Evolutionary conservation across 2,797 vertebrate species (phyloP).

Genomic region (Florisuga fusca): DNA sequence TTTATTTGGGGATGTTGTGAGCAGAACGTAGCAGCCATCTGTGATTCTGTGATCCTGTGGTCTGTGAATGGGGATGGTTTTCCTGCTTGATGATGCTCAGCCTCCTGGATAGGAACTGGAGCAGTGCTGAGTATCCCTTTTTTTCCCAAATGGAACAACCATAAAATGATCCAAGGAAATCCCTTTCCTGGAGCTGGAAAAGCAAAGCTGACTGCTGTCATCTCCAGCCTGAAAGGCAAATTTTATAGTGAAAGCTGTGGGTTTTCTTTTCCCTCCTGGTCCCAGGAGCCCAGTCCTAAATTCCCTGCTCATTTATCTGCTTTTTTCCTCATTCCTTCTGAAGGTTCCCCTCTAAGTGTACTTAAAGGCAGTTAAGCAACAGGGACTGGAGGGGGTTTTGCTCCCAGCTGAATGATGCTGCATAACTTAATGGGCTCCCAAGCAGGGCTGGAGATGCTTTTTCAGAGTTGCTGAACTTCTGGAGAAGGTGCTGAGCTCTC

Average conservation of each 20-base stretch:
- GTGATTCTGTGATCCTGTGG: too few relatives aligned
- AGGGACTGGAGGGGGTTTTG: not conserved
- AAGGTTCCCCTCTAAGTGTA: not conserved
- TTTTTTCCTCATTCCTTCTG: not conserved
- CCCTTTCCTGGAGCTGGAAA: not conserved
- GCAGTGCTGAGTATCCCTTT: not conserved
- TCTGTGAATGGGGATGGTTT: not conserved
- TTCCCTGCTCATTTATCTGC: conserved; percentile 10
- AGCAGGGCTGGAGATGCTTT: not conserved
- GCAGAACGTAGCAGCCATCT: not conserved
- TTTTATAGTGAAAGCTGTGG: not conserved
- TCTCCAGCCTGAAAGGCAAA: not conserved
- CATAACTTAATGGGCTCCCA: not conserved
- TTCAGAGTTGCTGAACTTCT: not conserved
- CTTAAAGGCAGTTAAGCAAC: not conserved
- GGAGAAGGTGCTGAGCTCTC: not conserved
- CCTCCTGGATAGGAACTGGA: not conserved
- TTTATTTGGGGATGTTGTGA: not conserved
- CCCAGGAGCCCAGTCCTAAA: not conserved
- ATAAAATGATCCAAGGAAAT: not conserved
- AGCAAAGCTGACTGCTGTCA: not conserved
- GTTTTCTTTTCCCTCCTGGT: not conserved
- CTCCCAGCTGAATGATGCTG: not conserved
- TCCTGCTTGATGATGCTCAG: not conserved
- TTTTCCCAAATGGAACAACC: not conserved